phyloP scores from a whole-genome alignment of 2,888 invertebrate species.

The Thecocarcelia acutangulata region DNA sequence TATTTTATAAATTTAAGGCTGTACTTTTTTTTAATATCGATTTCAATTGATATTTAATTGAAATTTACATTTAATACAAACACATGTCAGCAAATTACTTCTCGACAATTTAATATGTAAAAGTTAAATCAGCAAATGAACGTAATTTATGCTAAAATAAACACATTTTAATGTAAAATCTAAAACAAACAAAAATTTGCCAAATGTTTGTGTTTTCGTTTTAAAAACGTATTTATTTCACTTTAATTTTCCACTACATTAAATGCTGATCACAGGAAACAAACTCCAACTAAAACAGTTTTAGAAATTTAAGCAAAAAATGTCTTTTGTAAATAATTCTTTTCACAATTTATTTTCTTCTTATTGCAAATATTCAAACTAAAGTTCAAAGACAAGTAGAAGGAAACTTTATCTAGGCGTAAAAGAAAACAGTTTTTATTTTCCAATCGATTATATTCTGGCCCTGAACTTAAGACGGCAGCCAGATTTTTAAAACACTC shows the following conservation, averaged over 20 bases:
- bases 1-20: too few species aligned
- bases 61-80: conserved; percentile 1
- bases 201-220: conserved; percentile 16
- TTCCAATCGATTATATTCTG: conserved; percentile 28
- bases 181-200: conserved; percentile 4
- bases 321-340: background rate
- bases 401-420: background rate
- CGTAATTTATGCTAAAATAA: conserved; percentile 37
- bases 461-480: conserved; percentile 26
- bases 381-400: background rate
- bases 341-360: background rate
- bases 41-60: background rate
- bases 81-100: background rate
- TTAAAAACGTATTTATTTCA: conserved; percentile 38
- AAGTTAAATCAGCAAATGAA: conserved; percentile 12
- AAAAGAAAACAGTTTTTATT: too few species aligned
- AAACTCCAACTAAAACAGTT: background rate
- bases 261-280: conserved; percentile 71
- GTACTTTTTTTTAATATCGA: background rate
- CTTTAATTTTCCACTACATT: conserved; percentile 79
- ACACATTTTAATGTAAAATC: conserved; percentile 16
- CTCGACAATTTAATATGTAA: background rate
- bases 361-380: background rate
- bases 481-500: too few species aligned
- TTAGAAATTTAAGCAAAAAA: conserved; percentile 18